A percentile compares a stretch with the other conserved stretches of the same genome.
These are phyloP conservation scores for Bedellia somnulentella DNA, from an alignment of 2,888 invertebrate genomes.

Conservation along the genomic window DNA sequence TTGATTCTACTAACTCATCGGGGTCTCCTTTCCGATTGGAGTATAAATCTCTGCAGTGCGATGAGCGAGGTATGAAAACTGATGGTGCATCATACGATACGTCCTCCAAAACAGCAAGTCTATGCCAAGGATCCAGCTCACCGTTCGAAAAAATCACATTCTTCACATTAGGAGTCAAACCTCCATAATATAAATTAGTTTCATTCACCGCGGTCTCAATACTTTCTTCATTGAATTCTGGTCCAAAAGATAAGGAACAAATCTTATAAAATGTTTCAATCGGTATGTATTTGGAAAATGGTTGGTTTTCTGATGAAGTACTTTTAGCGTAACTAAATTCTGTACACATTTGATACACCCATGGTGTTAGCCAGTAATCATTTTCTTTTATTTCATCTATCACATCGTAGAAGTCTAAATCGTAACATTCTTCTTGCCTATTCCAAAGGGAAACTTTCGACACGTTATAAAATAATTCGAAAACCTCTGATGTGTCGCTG, in stretches of 20 bases:
- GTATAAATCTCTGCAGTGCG: slow-evolving; percentile 36
- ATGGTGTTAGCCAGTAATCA: slow-evolving; percentile 28
- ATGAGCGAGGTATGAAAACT: slow-evolving; percentile 25
- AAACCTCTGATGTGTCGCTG: slow-evolving; percentile 1
- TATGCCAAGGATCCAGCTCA: slow-evolving; percentile 62
- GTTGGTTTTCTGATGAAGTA: slow-evolving; percentile 54
- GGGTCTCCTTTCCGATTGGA: slow-evolving; percentile 22
- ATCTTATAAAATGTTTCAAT: slow-evolving; percentile 34
- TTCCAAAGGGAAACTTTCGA: slow-evolving; percentile 15
- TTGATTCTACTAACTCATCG: slow-evolving; percentile 33
- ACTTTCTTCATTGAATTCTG: slow-evolving; percentile 25
- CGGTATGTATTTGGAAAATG: slow-evolving; percentile 56
- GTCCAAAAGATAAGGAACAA: slow-evolving; percentile 40
- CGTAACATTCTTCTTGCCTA: slow-evolving; percentile 19
- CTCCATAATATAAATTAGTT: slow-evolving; percentile 53
- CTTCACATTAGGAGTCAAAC: slow-evolving; percentile 40
- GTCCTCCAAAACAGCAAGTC: slow-evolving; percentile 47
- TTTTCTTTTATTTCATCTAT: slow-evolving; percentile 18
- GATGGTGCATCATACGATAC: slow-evolving; percentile 35
- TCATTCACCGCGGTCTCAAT: slow-evolving; percentile 30
- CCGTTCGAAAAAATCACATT: slow-evolving; percentile 64
- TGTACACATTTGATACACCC: slow-evolving; percentile 76
- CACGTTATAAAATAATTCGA: neutral
- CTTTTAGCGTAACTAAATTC: slow-evolving; percentile 77
- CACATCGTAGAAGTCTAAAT: slow-evolving; percentile 28